Evolutionary conservation across 2,113 vertebrate species (phyloP).

Genomic region (Grallaria varia): DNA sequence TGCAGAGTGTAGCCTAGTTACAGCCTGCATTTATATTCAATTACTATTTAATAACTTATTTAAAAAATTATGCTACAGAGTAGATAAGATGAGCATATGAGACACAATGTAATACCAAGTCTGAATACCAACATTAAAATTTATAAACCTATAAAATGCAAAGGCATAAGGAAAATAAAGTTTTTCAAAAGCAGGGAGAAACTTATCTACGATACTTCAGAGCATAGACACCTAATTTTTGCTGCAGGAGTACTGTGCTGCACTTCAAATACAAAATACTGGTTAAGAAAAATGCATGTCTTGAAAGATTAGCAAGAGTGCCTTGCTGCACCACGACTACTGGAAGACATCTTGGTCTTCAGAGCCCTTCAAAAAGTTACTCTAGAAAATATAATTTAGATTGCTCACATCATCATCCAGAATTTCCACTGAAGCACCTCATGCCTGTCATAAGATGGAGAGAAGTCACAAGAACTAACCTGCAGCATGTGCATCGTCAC

Average conservation of each 20-base stretch:
- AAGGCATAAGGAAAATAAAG: neutral
- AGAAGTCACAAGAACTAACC: conserved; percentile 68
- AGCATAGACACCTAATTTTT: neutral
- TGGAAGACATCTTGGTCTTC: neutral
- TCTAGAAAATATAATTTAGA: neutral
- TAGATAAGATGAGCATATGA: neutral
- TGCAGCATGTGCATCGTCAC: conserved; percentile 97
- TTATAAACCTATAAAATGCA: neutral
- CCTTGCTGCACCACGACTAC: neutral
- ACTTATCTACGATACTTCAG: neutral
- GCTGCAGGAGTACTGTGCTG: neutral
- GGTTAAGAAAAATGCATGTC: neutral
- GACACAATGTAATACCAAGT: neutral
- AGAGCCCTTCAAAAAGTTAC: neutral
- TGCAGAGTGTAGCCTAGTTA: neutral
- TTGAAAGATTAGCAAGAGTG: neutral
- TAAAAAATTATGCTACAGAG: neutral
- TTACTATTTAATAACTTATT: neutral
- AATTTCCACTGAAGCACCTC: neutral
- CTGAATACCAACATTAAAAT: neutral
- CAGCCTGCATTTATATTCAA: neutral
- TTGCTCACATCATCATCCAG: neutral
- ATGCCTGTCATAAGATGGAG: fast-evolving
- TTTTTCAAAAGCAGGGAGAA: neutral
- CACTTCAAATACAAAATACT: neutral